Percentiles rank a stretch among this genome's conserved stretches.
Evolutionary conservation across 2,888 invertebrate genomes (phyloP).

Genomic region (Malthinus flaveolus): DNA sequence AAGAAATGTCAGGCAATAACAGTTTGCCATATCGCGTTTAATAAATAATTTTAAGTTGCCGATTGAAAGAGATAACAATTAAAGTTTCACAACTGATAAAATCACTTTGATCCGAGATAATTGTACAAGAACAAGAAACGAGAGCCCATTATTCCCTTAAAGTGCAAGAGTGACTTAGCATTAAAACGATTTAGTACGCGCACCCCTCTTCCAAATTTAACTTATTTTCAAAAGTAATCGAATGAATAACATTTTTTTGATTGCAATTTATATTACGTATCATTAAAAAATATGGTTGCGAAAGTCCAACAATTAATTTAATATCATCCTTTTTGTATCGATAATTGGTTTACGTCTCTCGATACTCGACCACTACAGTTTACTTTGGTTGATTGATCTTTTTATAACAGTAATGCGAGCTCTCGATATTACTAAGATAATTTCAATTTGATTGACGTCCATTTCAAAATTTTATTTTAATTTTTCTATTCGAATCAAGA

Average conservation of each 20-base stretch:
- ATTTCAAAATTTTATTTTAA: slow-evolving; percentile 21
- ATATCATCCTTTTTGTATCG: slow-evolving; percentile 2
- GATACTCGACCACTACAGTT: slow-evolving; percentile 14
- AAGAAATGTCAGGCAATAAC: too few species aligned
- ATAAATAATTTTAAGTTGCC: not conserved
- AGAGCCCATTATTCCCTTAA: slow-evolving; percentile 17
- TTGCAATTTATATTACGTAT: not conserved
- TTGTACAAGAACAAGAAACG: slow-evolving; percentile 12
- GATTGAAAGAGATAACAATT: slow-evolving; percentile 20
- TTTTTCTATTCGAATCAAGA: slow-evolving; percentile 13
- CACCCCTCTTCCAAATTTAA: not conserved
- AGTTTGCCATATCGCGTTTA: too few species aligned
- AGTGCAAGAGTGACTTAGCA: slow-evolving; percentile 23
- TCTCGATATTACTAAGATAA: slow-evolving; percentile 33
- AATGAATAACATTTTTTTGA: slow-evolving; percentile 1
- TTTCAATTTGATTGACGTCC: slow-evolving; percentile 32
- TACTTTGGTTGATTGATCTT: slow-evolving; percentile 24
- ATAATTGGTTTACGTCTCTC: not conserved
- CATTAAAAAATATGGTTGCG: not conserved
- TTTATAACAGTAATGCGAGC: slow-evolving; percentile 29
- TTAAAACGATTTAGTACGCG: not conserved
- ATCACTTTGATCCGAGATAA: slow-evolving; percentile 16
- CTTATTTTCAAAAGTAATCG: not conserved
- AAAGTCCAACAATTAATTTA: slow-evolving; percentile 3
- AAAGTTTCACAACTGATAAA: slow-evolving; percentile 16